Conservation (phyloP, 30 jellyfish, hydroid and myxozoan genomes). For the Turritopsis rubra region DNA sequence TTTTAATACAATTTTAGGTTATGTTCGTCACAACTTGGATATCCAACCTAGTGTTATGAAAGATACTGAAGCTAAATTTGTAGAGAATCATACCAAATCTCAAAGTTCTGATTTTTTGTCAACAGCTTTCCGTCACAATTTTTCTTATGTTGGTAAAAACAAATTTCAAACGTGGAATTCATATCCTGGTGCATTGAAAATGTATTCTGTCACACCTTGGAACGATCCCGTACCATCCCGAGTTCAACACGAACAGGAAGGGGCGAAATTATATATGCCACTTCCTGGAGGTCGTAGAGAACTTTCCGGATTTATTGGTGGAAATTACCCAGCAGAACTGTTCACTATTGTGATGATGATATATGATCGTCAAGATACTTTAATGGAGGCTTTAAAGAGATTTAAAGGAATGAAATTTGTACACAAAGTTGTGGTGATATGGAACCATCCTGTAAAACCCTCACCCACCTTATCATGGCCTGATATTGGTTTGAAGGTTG, state of each 20-base stretch:
- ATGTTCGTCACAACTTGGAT: conserved; percentile 30
- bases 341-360: conserved; percentile 50
- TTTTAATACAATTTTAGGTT: conserved; percentile 34
- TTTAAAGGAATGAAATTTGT: conserved; percentile 46
- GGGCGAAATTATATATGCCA: conserved; percentile 40
- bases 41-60: conserved; percentile 49
- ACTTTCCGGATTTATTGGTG: conserved; percentile 44
- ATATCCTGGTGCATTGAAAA: conserved; percentile 61
- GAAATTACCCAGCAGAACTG: conserved; percentile 60
- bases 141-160: conserved; percentile 34
- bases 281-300: conserved; percentile 42
- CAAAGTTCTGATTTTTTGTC: conserved; percentile 19
- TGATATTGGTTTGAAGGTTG: conserved; percentile 62
- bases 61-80: conserved; percentile 13
- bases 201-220: conserved; percentile 40
- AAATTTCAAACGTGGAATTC: conserved; percentile 41
- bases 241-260: conserved; percentile 36
- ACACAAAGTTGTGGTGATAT: conserved; percentile 54
- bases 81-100: neutral
- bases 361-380: no score
- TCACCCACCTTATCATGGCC: conserved; percentile 68
- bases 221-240: conserved; percentile 41
- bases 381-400: conserved; percentile 50
- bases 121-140: conserved; percentile 25
- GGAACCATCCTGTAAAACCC: conserved; percentile 65